Conservation (phyloP, 2,113 vertebrate species). For the Talpa occidentalis region DNA sequence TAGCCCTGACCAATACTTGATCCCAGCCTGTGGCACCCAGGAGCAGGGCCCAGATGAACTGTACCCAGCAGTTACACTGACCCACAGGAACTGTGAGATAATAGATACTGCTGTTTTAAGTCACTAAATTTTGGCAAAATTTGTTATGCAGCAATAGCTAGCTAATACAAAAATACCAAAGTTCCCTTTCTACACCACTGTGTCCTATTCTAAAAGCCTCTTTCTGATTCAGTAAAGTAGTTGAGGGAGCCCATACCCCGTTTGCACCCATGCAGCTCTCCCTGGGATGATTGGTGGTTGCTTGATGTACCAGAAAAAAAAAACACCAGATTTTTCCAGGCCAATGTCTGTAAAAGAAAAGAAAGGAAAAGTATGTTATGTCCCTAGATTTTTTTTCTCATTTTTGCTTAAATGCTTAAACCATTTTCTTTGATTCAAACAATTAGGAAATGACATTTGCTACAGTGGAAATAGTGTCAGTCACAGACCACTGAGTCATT, state of each 20-base stretch:
- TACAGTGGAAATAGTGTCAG: neutral
- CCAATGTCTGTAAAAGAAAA: no score
- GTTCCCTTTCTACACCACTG: no score
- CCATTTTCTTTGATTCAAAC: neutral
- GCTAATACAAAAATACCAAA: neutral
- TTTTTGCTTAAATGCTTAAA: neutral
- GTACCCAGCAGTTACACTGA: neutral
- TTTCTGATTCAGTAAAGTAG: neutral
- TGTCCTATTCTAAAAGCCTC: neutral
- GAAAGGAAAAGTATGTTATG: neutral
- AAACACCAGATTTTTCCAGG: neutral
- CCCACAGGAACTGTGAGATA: neutral
- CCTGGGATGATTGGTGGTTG: neutral
- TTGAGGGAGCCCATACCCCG: neutral
- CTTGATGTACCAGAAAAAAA: neutral
- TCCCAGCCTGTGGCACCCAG: neutral
- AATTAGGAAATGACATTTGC: neutral
- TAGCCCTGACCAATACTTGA: neutral
- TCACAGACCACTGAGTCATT: neutral
- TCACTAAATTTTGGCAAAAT: neutral
- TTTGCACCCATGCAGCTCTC: accelerated
- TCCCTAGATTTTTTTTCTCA: no score
- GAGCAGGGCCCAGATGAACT: neutral
- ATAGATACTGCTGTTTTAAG: neutral
- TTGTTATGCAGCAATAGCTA: neutral